A percentile compares a stretch with the other conserved stretches of the same genome.
phyloP scores from a whole-genome alignment of 2,113 vertebrate genomes.

The Melanocharis versteri region DNA sequence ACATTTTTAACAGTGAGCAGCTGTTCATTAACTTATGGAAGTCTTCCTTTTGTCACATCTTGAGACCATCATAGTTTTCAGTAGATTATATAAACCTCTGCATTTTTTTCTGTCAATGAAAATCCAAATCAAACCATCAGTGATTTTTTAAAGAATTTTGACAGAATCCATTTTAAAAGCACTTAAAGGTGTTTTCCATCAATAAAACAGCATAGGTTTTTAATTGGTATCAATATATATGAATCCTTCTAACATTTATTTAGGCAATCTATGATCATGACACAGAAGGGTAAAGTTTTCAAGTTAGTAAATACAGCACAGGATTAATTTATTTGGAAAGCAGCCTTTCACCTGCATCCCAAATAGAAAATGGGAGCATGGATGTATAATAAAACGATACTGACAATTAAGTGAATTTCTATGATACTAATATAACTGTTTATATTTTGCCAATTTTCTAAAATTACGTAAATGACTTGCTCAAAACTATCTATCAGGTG shows the following conservation, averaged over 20 bases:
- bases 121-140: not conserved
- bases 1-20: not conserved
- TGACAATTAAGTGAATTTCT: not conserved
- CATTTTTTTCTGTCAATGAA: not conserved
- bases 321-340: not conserved
- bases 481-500: not conserved
- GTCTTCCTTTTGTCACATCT: not conserved
- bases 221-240: not conserved
- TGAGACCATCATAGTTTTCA: not conserved
- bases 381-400: not conserved
- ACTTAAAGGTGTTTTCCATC: not conserved
- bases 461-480: not conserved
- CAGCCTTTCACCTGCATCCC: not conserved
- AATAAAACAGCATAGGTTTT: not conserved
- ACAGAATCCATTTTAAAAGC: not conserved
- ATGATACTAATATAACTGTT: not conserved
- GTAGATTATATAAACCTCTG: not conserved
- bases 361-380: not conserved
- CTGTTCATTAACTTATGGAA: not conserved
- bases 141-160: not conserved
- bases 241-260: not conserved
- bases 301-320: not conserved
- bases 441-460: not conserved
- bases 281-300: not conserved
- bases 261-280: not conserved